These are phyloP conservation scores for Drosophila chauvacae DNA, from an alignment of 1,140 invertebrate species.

Conservation along the genomic window DNA sequence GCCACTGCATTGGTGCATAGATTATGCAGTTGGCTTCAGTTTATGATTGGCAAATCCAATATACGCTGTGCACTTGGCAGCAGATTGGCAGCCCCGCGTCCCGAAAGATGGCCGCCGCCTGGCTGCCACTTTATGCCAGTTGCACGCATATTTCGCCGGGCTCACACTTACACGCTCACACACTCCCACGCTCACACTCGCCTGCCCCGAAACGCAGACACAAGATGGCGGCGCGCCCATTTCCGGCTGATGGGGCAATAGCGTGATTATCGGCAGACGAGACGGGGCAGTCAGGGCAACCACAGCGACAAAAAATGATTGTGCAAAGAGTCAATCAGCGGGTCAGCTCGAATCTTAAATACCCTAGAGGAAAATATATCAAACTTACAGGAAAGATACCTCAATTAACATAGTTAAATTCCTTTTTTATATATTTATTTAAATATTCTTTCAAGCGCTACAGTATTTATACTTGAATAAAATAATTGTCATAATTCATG, in stretches of 20 bases:
- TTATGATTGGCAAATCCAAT: constrained; percentile 82
- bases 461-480: too few relatives aligned
- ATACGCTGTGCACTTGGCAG: constrained; percentile 78
- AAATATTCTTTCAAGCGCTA: too few relatives aligned
- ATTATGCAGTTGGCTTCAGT: constrained; percentile 82
- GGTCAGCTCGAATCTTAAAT: neutral
- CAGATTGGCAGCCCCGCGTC: constrained; percentile 60
- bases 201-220: constrained; percentile 49
- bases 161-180: constrained; percentile 29
- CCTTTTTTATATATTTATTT: too few relatives aligned
- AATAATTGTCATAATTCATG: too few relatives aligned
- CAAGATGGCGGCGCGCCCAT: constrained; percentile 75
- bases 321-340: constrained; percentile 2
- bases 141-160: constrained; percentile 71
- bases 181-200: neutral
- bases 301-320: constrained; percentile 63
- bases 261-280: constrained; percentile 77
- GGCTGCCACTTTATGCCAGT: constrained; percentile 76
- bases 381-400: neutral
- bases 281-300: constrained; percentile 55
- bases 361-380: neutral
- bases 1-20: constrained; percentile 70
- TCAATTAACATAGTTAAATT: too few relatives aligned
- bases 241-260: constrained; percentile 79
- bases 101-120: constrained; percentile 31